phyloP scores from a whole-genome alignment of 1,140 invertebrate genomes.

The Eulimnadia texana region DNA sequence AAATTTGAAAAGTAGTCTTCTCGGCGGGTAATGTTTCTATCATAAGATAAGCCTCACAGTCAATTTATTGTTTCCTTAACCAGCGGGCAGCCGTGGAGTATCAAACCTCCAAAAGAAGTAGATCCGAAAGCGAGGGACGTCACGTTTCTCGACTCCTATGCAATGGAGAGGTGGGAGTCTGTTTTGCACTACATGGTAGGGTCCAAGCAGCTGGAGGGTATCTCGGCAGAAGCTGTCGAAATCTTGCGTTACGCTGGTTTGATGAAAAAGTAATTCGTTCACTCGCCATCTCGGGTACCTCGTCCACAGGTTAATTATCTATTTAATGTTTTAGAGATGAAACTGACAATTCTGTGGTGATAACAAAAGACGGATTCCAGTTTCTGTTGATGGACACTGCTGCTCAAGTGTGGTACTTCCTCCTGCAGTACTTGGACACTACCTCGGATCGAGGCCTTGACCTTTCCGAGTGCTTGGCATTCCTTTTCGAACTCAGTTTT shows the following conservation, averaged over 20 bases:
- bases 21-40: conserved; percentile 54
- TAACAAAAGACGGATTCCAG: conserved; percentile 86
- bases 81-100: conserved; percentile 71
- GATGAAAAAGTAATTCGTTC: conserved; percentile 54
- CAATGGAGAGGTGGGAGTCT: conserved; percentile 88
- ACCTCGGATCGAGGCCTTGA: conserved; percentile 66
- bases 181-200: conserved; percentile 95
- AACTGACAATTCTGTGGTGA: conserved; percentile 58
- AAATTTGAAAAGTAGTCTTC: conserved; percentile 72
- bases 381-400: conserved; percentile 84
- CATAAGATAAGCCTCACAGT: neutral
- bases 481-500: conserved; percentile 92
- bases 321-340: conserved; percentile 43
- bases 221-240: conserved; percentile 80
- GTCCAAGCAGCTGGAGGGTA: conserved; percentile 61
- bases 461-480: conserved; percentile 79
- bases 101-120: conserved; percentile 63
- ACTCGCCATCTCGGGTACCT: neutral
- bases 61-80: conserved; percentile 18
- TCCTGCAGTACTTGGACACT: conserved; percentile 87
- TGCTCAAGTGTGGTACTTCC: conserved; percentile 89
- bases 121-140: conserved; percentile 81
- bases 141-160: conserved; percentile 80
- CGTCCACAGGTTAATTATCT: neutral
- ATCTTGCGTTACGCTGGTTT: conserved; percentile 80